Evolutionary conservation across 2,797 vertebrate species (phyloP), one percentile per base, ranked within the genome.

Genomic region (Galago senegalensis): DNA sequence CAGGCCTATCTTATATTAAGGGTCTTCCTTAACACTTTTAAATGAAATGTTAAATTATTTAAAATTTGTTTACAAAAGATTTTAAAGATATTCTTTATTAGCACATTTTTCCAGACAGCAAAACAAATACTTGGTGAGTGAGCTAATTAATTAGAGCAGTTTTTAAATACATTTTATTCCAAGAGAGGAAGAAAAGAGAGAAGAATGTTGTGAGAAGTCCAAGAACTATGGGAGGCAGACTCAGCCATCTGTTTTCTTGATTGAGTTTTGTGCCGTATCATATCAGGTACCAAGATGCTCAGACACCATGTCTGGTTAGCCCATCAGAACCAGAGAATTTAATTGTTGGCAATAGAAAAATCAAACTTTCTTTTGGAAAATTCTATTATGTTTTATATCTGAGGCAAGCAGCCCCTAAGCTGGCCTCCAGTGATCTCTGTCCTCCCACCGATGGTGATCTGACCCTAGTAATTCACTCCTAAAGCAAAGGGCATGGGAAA

Each of bases 261-360:
- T 7, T 2, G 31, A 53, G 11, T 5, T 1, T 3, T 5, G 8
- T 10, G 3, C 37, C 16, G 0, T 0, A 1, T 46, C 14, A 2
- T 3, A 1, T 34, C 21, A 7, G 46, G 37, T 34, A 58, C 75
- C 21, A 11, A 11, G 60, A 31, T 3, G 1, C 34, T 14, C 17
- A 49, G 49, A 40, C 0, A 0, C 37, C 73, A 1, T 1, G 3
- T 27, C 49, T 7, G 31, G 18, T 34, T 29, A 49, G 27, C 43
- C 85, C 43, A 34, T 2, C 37, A 20, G 20, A 23, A 80, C 31
- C 11, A n/a, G 53, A 60, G 29, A 9, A 34, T 27, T 40, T 5
- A 53, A 46, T 10, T 10, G 23, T 14, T 25, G 1, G 81, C 12
- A 23, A 5, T 2, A 61, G 63, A 58, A 87, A 83, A 75, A 5